Evolutionary conservation across 2,888 invertebrate genomes (phyloP).

Genomic region (Himalopsyche kuldschensis): DNA sequence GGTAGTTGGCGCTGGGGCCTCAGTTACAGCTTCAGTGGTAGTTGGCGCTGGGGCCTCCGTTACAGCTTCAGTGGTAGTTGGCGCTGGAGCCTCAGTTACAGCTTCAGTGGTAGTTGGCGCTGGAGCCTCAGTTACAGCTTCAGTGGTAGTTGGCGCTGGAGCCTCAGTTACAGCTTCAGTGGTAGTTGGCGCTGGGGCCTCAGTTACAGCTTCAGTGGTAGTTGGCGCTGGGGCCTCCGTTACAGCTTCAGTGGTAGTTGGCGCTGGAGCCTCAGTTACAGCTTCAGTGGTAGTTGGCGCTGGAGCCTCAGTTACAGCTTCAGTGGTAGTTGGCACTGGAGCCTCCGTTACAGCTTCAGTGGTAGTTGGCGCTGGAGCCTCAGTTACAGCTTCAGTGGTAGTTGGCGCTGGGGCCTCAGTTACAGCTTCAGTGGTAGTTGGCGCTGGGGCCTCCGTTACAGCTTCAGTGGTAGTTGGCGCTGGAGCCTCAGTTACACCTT

Average conservation of each 20-base stretch:
- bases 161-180: neutral
- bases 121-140: neutral
- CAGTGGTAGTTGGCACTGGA: neutral
- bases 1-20: too few relatives aligned
- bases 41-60: neutral
- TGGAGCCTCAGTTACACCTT: neutral
- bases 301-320: neutral
- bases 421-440: neutral
- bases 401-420: neutral
- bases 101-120: neutral
- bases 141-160: neutral
- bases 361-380: neutral
- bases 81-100: too few relatives aligned
- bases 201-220: neutral
- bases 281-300: neutral
- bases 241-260: neutral
- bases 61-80: neutral
- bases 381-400: neutral
- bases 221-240: too few relatives aligned
- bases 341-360: neutral
- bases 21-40: neutral
- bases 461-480: neutral
- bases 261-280: neutral
- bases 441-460: neutral
- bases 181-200: neutral